phyloP scores from a whole-genome alignment of 2,888 invertebrate species.

The Ashinkailepas kermadecensis region DNA sequence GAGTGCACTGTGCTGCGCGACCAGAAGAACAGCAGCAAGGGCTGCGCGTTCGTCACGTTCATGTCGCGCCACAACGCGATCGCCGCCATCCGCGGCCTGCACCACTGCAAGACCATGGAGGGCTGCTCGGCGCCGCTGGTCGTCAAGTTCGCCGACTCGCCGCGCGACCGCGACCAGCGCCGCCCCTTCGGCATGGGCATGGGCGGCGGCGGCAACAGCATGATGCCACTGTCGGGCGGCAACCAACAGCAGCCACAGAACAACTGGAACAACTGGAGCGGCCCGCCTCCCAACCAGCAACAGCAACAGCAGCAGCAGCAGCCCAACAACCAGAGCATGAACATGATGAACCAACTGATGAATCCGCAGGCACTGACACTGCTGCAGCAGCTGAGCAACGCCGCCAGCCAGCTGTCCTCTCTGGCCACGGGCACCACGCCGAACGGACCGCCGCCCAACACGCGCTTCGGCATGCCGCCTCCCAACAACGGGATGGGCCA shows the following conservation, averaged over 20 bases:
- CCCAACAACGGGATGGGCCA: neutral
- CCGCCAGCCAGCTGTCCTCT: neutral
- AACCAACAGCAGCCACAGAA: neutral
- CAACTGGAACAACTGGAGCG: no score
- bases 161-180: constrained; percentile 96
- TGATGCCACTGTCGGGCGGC: neutral
- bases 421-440: neutral
- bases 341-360: constrained; percentile 50
- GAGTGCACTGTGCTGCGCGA: constrained; percentile 97
- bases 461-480: neutral
- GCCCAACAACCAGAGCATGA: constrained; percentile 42
- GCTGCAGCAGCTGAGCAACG: constrained; percentile 36
- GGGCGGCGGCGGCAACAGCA: neutral
- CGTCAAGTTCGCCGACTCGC: constrained; percentile 98
- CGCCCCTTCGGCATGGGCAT: constrained; percentile 84
- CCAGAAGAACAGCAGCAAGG: constrained; percentile 89
- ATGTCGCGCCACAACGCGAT: constrained; percentile 94
- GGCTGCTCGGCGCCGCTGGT: constrained; percentile 97
- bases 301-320: neutral
- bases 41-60: constrained; percentile 99
- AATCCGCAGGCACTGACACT: constrained; percentile 54
- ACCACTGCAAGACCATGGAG: constrained; percentile 99
- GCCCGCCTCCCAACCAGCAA: neutral
- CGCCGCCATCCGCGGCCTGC: constrained; percentile 93
- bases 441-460: neutral